Percentiles rank a stretch among this genome's conserved stretches.
phyloP scores from a whole-genome alignment of 2,113 vertebrate genomes.

The Sitta europaea region DNA sequence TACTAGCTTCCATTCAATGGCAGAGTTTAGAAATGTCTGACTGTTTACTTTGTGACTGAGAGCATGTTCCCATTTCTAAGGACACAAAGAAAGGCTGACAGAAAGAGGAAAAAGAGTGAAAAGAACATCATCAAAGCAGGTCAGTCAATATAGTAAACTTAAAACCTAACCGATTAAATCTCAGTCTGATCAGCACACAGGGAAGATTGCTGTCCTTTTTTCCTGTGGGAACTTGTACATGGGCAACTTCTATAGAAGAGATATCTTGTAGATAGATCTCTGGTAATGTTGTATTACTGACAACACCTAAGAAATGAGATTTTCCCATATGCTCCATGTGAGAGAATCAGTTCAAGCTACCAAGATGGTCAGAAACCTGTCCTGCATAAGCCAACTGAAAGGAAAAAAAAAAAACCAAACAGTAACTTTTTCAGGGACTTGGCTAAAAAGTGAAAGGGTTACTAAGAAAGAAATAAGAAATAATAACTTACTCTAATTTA shows the following conservation, averaged over 20 bases:
- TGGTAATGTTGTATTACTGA: not conserved
- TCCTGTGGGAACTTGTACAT: not conserved
- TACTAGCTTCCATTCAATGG: not conserved
- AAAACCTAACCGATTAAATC: not conserved
- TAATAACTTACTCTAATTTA: not conserved
- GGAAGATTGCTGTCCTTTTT: not conserved
- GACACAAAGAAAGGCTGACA: not conserved
- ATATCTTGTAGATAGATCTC: not conserved
- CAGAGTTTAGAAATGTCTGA: not conserved
- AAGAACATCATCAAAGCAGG: not conserved
- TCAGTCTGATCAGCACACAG: not conserved
- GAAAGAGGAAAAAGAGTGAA: not conserved
- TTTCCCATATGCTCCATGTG: not conserved
- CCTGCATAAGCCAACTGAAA: not conserved
- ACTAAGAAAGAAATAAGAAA: not conserved
- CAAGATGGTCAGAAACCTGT: not conserved
- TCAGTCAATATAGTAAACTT: not conserved
- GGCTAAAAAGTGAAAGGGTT: not conserved
- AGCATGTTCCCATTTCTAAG: not conserved
- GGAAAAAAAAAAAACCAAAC: not conserved
- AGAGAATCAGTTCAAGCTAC: not conserved
- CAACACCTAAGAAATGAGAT: not conserved
- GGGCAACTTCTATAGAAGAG: not conserved
- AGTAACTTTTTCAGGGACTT: not conserved
- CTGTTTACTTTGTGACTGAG: not conserved